Conservation (phyloP, 1,140 invertebrate species). For the Diprion similis region DNA sequence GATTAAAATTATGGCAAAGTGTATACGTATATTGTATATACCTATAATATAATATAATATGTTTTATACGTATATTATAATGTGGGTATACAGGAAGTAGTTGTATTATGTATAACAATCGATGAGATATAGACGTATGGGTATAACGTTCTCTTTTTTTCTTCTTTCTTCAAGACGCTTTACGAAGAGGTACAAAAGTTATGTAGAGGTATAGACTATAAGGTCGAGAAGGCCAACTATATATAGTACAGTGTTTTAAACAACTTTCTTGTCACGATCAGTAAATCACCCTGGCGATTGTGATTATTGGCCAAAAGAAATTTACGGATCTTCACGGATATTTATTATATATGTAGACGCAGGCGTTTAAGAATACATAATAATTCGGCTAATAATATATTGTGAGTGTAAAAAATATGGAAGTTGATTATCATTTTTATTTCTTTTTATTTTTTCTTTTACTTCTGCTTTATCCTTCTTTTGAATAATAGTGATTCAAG, state of each 20-base stretch:
- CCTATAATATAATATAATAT: conserved; percentile 38
- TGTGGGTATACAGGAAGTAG: conserved; percentile 27
- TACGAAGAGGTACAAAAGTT: conserved; percentile 51
- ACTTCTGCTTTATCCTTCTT: neutral
- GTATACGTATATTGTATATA: conserved; percentile 7
- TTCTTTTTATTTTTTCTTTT: neutral
- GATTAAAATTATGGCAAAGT: conserved; percentile 17
- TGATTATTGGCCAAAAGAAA: neutral
- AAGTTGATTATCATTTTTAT: neutral
- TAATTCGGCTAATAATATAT: neutral
- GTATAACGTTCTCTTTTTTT: conserved; percentile 21
- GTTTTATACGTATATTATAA: conserved; percentile 39
- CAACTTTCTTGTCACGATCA: neutral
- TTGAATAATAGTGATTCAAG: neutral
- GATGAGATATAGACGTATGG: conserved; percentile 25
- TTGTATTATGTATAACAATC: conserved; percentile 29
- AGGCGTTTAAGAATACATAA: neutral
- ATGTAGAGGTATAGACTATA: conserved; percentile 39
- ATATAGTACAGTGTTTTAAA: conserved; percentile 21
- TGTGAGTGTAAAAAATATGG: conserved; percentile 5
- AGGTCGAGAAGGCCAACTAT: conserved; percentile 44
- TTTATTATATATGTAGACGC: too few relatives aligned
- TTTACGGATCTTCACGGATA: neutral
- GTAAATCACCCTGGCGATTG: neutral
- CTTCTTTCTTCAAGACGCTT: conserved; percentile 24